These are phyloP conservation scores for Drosophila tripunctata DNA, from an alignment of 2,888 invertebrate genomes.

Conservation along the genomic window DNA sequence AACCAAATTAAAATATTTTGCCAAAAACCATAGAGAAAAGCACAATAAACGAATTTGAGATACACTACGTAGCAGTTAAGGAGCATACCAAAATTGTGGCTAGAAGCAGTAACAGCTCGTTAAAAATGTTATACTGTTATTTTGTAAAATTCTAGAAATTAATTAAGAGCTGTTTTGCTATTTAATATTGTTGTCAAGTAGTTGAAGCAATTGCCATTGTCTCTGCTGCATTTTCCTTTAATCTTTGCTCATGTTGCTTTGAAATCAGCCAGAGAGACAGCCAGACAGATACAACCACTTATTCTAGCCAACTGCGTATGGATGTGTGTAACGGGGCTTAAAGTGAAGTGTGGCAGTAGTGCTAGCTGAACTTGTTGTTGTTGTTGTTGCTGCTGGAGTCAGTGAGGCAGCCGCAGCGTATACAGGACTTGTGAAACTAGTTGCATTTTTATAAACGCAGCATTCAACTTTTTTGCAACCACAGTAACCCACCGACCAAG, in stretches of 20 bases:
- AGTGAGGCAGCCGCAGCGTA: slow-evolving; percentile 49
- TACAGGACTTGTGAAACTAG: slow-evolving; percentile 57
- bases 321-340: slow-evolving; percentile 33
- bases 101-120: too few relatives aligned
- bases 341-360: slow-evolving; percentile 35
- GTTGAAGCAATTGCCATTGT: slow-evolving; percentile 3
- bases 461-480: slow-evolving; percentile 42
- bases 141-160: neutral
- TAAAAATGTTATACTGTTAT: too few relatives aligned
- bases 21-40: slow-evolving; percentile 1
- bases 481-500: slow-evolving; percentile 1
- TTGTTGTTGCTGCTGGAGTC: slow-evolving; percentile 16
- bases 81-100: neutral
- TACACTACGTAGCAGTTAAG: slow-evolving; percentile 28
- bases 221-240: slow-evolving; percentile 31
- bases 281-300: slow-evolving; percentile 38
- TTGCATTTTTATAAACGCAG: slow-evolving; percentile 74
- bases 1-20: slow-evolving; percentile 17
- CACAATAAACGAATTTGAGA: slow-evolving; percentile 15
- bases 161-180: neutral
- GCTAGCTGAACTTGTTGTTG: neutral
- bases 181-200: neutral
- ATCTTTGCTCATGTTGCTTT: slow-evolving; percentile 13
- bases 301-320: slow-evolving; percentile 53
- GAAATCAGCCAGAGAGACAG: neutral